These are phyloP conservation scores for Equus quagga DNA, from an alignment of 2,113 vertebrate genomes.

Conservation along the genomic window DNA sequence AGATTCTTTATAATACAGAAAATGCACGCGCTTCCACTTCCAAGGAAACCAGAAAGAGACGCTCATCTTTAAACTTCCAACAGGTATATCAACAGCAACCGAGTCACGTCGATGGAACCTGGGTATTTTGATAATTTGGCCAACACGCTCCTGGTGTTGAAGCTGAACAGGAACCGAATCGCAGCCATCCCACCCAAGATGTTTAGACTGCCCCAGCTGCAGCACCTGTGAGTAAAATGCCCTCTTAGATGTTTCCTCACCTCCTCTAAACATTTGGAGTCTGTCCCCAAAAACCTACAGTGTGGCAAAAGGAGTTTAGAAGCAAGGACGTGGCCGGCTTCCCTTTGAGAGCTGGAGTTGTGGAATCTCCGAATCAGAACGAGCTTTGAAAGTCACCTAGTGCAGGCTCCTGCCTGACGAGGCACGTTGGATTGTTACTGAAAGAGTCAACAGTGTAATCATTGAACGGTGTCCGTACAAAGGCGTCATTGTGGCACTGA, in stretches of 20 bases:
- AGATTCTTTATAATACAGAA: not conserved
- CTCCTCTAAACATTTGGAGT: not conserved
- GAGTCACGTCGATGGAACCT: conserved; percentile 92
- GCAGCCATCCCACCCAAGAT: conserved; percentile 94
- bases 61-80: conserved; percentile 59
- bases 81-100: conserved; percentile 96
- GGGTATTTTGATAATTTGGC: conserved; percentile 95
- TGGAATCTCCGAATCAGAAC: not conserved
- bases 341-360: not conserved
- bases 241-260: not conserved
- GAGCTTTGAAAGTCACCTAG: not conserved
- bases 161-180: conserved; percentile 95
- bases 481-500: conserved; percentile 2
- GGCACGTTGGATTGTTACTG: not conserved
- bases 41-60: not conserved
- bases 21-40: not conserved
- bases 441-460: not conserved
- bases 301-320: not conserved
- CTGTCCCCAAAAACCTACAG: not conserved
- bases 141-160: conserved; percentile 92
- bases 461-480: not conserved
- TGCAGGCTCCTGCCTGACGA: not conserved
- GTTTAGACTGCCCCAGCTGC: conserved; percentile 96
- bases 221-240: conserved; percentile 93
- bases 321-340: not conserved